Percentiles rank a stretch among this genome's conserved stretches.
Evolutionary conservation across 2,888 invertebrate species (phyloP).

Genomic region (Entomobrya proxima): DNA sequence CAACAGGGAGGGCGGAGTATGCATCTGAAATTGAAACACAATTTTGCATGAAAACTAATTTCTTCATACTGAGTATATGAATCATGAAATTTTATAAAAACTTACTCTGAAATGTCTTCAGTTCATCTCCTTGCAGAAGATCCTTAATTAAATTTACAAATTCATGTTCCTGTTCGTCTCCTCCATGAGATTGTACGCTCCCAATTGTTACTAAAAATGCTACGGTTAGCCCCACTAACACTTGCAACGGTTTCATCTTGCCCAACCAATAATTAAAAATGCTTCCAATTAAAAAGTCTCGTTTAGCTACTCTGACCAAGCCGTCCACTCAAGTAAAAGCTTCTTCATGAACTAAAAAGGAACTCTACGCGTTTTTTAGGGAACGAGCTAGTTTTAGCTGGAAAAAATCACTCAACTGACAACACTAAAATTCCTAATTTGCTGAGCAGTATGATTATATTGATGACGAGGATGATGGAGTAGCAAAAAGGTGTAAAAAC

Average conservation of each 20-base stretch:
- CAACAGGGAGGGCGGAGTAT: slow-evolving; percentile 73
- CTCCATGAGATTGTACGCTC: neutral
- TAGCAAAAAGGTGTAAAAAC: slow-evolving; percentile 41
- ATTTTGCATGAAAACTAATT: neutral
- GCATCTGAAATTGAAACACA: slow-evolving; percentile 66
- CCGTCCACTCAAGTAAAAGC: neutral
- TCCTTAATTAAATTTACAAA: slow-evolving; percentile 73
- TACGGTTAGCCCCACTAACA: slow-evolving; percentile 11
- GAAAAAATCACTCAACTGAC: slow-evolving; percentile 1
- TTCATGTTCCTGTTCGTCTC: slow-evolving; percentile 65
- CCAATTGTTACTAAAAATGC: neutral
- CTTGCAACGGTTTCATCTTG: slow-evolving; percentile 32
- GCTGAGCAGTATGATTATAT: too few species aligned
- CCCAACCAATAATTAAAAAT: neutral
- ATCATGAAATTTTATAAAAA: neutral
- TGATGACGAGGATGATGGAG: too few species aligned
- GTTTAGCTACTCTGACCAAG: neutral
- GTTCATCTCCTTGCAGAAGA: slow-evolving; percentile 74
- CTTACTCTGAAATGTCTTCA: slow-evolving; percentile 74
- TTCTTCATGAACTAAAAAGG: neutral
- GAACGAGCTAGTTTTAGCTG: neutral
- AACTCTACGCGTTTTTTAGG: neutral
- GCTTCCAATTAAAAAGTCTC: neutral
- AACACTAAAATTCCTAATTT: too few species aligned
- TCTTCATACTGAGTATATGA: neutral